Percentiles rank a stretch among this genome's conserved stretches.
These are phyloP conservation scores for Ligdia adustata DNA, from an alignment of 2,888 invertebrate genomes.

Conservation along the genomic window DNA sequence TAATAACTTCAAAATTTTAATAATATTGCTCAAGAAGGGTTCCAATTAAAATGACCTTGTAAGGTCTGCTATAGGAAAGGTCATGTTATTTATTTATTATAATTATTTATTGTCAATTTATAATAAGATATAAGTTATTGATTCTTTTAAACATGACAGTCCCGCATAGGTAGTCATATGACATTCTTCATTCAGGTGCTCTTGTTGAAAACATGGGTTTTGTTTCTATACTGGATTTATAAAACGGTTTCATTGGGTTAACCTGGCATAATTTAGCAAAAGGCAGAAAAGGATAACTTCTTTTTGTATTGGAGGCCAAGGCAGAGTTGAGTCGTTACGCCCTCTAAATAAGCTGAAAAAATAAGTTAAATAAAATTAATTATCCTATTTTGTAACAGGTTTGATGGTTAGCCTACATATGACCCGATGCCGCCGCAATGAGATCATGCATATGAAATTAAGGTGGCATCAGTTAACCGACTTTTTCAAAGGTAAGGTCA, in stretches of 20 bases:
- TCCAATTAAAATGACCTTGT: no score
- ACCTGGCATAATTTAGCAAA: not conserved
- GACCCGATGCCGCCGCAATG: slow-evolving; percentile 26
- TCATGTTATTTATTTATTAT: no score
- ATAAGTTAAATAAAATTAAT: not conserved
- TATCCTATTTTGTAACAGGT: not conserved
- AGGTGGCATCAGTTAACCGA: slow-evolving; percentile 26
- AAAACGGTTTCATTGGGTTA: no score
- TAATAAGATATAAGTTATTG: no score
- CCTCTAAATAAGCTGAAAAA: not conserved
- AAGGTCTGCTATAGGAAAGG: no score
- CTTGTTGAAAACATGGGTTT: not conserved
- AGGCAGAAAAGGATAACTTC: not conserved
- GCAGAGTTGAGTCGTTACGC: no score
- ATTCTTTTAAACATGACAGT: no score
- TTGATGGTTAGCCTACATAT: slow-evolving; percentile 2
- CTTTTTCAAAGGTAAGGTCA: slow-evolving; percentile 25
- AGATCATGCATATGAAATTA: slow-evolving; percentile 33
- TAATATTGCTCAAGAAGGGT: no score
- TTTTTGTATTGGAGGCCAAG: not conserved
- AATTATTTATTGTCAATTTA: no score
- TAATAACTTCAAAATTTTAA: no score
- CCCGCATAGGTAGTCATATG: no score
- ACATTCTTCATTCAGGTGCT: no score
- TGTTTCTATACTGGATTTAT: not conserved